Evolutionary conservation across 1,140 invertebrate species (phyloP), one percentile per base, ranked within the genome.

Genomic region (Onthophagus taurus): DNA sequence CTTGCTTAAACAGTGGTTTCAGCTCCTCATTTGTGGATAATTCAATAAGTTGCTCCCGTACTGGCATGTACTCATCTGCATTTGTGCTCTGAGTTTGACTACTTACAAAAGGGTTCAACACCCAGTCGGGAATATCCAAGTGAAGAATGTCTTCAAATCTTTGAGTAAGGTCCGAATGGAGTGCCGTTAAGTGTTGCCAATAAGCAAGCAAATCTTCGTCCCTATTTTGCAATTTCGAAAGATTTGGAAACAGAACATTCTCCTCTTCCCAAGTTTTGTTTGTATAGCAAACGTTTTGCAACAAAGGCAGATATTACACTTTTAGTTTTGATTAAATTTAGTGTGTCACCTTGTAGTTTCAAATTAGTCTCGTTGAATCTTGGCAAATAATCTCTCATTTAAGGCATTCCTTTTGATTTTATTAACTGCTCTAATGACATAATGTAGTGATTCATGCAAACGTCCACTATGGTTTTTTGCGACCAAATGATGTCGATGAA

Each of bases 311-410:
- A 49, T 54, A 63, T 38, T 44, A 49, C 42, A 35, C 50, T 54
- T 57, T 63, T 63, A 58, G 54, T 59, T 56, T 64, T 64, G 51
- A 65, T 60, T 49, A 64, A 59, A 53, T 65, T 64, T 47, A 63
- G 38, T 20, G 61, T 23, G 52, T 60, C 56, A 31, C 55, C 61
- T 63, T 65, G n/a, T n/a, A n/a, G n/a, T n/a, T n/a, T n/a, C n/a
- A n/a, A n/a, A n/a, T n/a, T n/a, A n/a, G n/a, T n/a, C n/a, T n/a
- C n/a, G n/a, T n/a, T n/a, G n/a, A n/a, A n/a, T n/a, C n/a, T n/a
- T n/a, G n/a, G n/a, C n/a, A n/a, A n/a, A n/a, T n/a, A n/a, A n/a
- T n/a, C n/a, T n/a, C n/a, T n/a, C n/a, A n/a, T n/a, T n/a, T n/a
- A n/a, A n/a, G n/a, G n/a, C n/a, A n/a, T n/a, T n/a, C n/a, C n/a